Base-by-base conservation (phyloP, 2,113 vertebrate genomes). In the Lonchura striata region DNA sequence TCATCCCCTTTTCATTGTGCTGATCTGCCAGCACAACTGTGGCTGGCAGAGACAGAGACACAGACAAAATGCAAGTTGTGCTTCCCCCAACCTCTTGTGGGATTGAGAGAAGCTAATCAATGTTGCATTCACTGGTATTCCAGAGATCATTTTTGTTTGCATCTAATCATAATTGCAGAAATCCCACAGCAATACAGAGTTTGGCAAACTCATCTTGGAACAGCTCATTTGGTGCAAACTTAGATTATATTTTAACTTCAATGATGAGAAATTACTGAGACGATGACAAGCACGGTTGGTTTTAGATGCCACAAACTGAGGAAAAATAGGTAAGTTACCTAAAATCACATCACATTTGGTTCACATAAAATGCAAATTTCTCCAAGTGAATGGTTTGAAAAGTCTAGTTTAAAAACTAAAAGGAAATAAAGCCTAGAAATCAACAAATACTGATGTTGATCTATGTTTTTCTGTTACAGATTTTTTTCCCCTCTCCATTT, bases 361-460 rank as follows among this genome's bases (percentile, higher is more conserved):
- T 68, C 49, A 79, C 77, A 86, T 89, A 95, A 95, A 95, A 93
- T 94, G 68, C 68, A 92, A 83, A 95, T 92, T 94, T 92, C 56
- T 92, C 18, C 52, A 82, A 92, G 44, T 46, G 33, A 61, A 82
- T 60, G 52, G 31, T 53, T 89, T 94, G 52, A 70, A 94, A 94
- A 89, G 64, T 9, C 56, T 68, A 41, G 44, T 87, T 92, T 69
- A 89, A 96, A 78, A 86, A 69, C 31, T 24, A 56, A 76, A 83
- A 61, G 33, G 35, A 92, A 92, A 88, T 81, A 88, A 88, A 94
- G 33, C 44, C 25, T 44, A 84, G 80, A 89, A 64, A 84, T 71
- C 56, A 66, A 64, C 65, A 94, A 86, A 84, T 71, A 81, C 28
- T 49, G 25, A 56, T 57, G 15, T 30, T 71, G 41, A 49, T 75